Percentiles rank a stretch among this genome's conserved stretches.
Evolutionary conservation across 2,888 invertebrate species (phyloP).

Genomic region (Dioctria rufipes): DNA sequence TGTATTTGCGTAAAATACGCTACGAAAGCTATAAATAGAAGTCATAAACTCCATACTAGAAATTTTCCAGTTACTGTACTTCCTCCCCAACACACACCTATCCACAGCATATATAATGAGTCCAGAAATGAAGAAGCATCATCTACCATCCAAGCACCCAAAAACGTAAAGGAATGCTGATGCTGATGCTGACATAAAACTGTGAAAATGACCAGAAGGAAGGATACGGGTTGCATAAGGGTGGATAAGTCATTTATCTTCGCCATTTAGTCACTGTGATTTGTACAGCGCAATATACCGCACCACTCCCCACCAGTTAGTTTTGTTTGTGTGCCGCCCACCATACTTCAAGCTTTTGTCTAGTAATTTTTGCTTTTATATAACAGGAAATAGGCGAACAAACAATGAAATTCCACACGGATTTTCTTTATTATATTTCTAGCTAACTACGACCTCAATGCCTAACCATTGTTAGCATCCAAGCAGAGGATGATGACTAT

Average conservation of each 20-base stretch:
- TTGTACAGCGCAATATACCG: neutral
- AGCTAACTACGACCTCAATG: neutral
- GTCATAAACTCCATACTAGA: conserved; percentile 38
- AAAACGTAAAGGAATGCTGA: conserved; percentile 49
- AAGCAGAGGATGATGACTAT: no score
- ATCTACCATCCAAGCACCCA: neutral
- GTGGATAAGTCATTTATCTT: conserved; percentile 50
- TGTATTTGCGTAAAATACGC: conserved; percentile 49
- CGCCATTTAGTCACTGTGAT: conserved; percentile 51
- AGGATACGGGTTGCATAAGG: conserved; percentile 46
- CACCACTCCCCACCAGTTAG: no score
- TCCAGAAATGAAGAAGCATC: neutral
- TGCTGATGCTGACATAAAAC: conserved; percentile 52
- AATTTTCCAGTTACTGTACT: neutral
- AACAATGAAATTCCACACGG: neutral
- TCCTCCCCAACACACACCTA: conserved; percentile 4
- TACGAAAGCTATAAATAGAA: conserved; percentile 6
- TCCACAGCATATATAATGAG: neutral
- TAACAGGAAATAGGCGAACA: neutral
- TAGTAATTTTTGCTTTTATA: neutral
- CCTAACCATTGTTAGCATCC: no score
- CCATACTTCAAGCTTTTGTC: neutral
- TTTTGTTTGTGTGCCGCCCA: neutral
- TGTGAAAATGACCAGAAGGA: conserved; percentile 44
- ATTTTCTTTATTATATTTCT: neutral